Conservation (phyloP, 2,888 invertebrate genomes). For the Synanthedon myopaeformis region DNA sequence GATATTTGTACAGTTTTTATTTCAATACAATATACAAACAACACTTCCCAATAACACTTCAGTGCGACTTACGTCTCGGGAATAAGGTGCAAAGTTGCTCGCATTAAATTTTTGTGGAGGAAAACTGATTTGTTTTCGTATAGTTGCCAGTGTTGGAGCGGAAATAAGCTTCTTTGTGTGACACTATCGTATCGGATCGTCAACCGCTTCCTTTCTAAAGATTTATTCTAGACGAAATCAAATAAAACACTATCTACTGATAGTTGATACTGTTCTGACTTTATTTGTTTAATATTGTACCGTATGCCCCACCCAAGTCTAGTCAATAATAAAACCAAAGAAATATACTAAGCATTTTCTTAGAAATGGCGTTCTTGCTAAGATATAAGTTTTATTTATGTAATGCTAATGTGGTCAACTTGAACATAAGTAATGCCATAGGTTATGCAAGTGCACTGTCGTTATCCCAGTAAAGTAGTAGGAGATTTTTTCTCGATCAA, state of each 20-base stretch:
- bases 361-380: too few species aligned
- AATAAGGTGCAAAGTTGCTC: constrained; percentile 16
- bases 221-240: constrained; percentile 58
- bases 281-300: background rate
- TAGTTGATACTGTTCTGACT: constrained; percentile 10
- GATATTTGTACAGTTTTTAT: constrained; percentile 67
- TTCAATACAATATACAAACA: constrained; percentile 52
- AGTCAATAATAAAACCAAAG: too few species aligned
- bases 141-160: constrained; percentile 47
- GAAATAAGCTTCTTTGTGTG: constrained; percentile 69
- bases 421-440: too few species aligned
- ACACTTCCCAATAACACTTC: constrained; percentile 4
- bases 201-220: constrained; percentile 62
- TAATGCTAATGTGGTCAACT: too few species aligned
- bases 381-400: too few species aligned
- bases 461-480: too few species aligned
- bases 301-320: background rate
- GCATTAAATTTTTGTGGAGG: constrained; percentile 11
- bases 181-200: constrained; percentile 59
- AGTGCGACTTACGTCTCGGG: background rate
- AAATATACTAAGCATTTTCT: too few species aligned
- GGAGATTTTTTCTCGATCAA: too few species aligned
- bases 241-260: constrained; percentile 47
- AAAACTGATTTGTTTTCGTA: constrained; percentile 36
- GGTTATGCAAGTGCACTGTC: too few species aligned